Base-by-base conservation (phyloP, 2,113 vertebrate species). In the Silurus meridionalis region DNA sequence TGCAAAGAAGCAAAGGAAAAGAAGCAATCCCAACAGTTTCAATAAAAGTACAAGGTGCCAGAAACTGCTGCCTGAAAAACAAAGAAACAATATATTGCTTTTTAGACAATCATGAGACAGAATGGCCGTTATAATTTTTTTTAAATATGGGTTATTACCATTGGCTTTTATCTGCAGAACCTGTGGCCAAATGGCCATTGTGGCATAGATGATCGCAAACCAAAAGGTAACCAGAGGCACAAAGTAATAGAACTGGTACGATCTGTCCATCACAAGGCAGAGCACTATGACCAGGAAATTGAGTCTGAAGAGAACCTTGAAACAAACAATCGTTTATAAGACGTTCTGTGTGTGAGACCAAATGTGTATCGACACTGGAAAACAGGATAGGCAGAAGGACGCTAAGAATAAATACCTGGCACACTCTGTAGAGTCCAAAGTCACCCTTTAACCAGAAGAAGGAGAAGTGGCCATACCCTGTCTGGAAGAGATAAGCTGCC, bases 241-340 rank as follows among this genome's bases (percentile, higher is more conserved):
- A 88, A 99, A 99, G 91, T 99, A 99, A 91, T 99, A 99, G 94
- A 99, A 99, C 88, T 99, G 98, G 92, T 99, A 99, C 5, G 97
- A 96, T 72, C 97, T 94, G 90, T 99, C 96, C 98, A 99, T 99
- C 72, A 99, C 97, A 86, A 98, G 92, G 87, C 98, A 99, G 86
- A 99, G 94, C 25, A 99, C 96, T 87, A 99, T 92, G 5, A 99
- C 98, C 89, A 99, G 92, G 95, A 99, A 99, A 93, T 99, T 99
- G 13, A 99, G 96, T 86, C 98, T 97, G 92, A 99, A 99, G 88
- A 99, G 94, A 72, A 99, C 97, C 98, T 99, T 90, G 5, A 25
- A 37, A 86, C 23, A 87, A 57, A 83, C 61, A 21, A 60, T 15
- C 2, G 10, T 52, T 67, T 61, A 21, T 17, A 48, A 4, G 53